These are phyloP conservation scores for Papilio protenor DNA, from an alignment of 2,888 invertebrate species.

Conservation along the genomic window DNA sequence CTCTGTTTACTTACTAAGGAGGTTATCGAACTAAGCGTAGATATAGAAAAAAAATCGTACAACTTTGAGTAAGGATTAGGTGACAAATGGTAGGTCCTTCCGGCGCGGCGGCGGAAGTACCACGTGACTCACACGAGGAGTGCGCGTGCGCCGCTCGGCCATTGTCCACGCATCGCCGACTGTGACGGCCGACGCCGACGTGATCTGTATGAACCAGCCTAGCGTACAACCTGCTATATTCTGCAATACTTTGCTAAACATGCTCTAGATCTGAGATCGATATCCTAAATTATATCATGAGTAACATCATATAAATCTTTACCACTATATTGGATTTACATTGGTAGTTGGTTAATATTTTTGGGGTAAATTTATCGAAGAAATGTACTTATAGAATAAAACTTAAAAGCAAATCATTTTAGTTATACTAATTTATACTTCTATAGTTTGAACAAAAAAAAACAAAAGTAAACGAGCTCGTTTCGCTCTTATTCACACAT, in stretches of 20 bases:
- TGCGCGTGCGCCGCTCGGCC: constrained; percentile 55
- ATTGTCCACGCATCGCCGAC: constrained; percentile 73
- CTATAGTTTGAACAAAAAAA: constrained; percentile 10
- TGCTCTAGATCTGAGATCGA: background rate
- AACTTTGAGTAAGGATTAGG: constrained; percentile 44
- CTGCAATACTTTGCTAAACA: constrained; percentile 8
- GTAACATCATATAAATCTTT: background rate
- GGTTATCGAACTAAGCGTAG: constrained; percentile 26
- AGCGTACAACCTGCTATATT: constrained; percentile 12
- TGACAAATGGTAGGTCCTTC: constrained; percentile 62
- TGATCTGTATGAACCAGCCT: constrained; percentile 37
- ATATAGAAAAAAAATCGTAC: constrained; percentile 21
- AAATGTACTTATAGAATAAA: background rate
- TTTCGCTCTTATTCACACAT: constrained; percentile 25
- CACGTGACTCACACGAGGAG: constrained; percentile 69
- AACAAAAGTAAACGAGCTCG: constrained; percentile 9
- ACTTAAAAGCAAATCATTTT: background rate
- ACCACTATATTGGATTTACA: background rate
- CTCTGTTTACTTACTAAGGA: constrained; percentile 5
- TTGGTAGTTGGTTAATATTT: background rate
- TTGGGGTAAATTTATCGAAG: background rate
- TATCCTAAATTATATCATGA: background rate
- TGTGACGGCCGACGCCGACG: constrained; percentile 45
- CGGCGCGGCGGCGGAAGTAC: constrained; percentile 64
- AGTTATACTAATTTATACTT: background rate